phyloP scores from a whole-genome alignment of 53 echinoderm and acorn worm genomes.

The Arbacia lixula region DNA sequence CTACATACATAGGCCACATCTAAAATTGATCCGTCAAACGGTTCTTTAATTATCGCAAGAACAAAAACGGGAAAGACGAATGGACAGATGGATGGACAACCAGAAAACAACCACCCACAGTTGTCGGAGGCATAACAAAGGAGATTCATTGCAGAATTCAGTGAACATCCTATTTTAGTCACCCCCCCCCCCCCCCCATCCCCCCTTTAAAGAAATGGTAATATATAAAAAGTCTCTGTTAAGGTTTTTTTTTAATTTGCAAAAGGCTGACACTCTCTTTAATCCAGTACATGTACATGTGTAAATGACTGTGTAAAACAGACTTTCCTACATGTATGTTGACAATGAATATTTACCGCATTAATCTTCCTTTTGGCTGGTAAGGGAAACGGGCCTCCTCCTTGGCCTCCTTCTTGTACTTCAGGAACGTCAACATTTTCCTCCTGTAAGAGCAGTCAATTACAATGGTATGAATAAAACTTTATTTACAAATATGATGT shows the following conservation, averaged over 20 bases:
- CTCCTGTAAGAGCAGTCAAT: constrained; percentile 10
- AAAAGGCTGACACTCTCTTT: not conserved
- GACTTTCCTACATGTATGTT: not conserved
- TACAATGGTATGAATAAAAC: constrained; percentile 6
- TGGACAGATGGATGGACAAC: too few relatives aligned
- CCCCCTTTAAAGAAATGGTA: constrained; percentile 29
- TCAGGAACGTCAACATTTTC: constrained; percentile 21
- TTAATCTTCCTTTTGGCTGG: constrained; percentile 2
- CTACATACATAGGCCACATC: constrained; percentile 16
- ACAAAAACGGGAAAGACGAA: not conserved
- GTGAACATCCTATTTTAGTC: constrained; percentile 31
- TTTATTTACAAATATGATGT: constrained; percentile 2
- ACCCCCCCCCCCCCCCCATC: not conserved
- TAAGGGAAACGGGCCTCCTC: not conserved
- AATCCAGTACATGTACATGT: too few relatives aligned
- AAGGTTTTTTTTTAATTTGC: not conserved
- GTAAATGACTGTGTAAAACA: constrained; percentile 15
- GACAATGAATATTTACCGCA: constrained; percentile 15
- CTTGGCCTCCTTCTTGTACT: constrained; percentile 30
- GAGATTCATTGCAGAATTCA: constrained; percentile 13
- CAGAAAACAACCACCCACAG: constrained; percentile 1
- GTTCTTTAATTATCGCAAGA: constrained; percentile 5
- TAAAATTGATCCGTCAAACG: constrained; percentile 1
- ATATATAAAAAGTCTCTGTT: constrained; percentile 17
- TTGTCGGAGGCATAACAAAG: not conserved